Percentiles rank a stretch among this genome's conserved stretches.
Conservation (phyloP, 2,888 invertebrate genomes). For the Euproctis similis region DNA sequence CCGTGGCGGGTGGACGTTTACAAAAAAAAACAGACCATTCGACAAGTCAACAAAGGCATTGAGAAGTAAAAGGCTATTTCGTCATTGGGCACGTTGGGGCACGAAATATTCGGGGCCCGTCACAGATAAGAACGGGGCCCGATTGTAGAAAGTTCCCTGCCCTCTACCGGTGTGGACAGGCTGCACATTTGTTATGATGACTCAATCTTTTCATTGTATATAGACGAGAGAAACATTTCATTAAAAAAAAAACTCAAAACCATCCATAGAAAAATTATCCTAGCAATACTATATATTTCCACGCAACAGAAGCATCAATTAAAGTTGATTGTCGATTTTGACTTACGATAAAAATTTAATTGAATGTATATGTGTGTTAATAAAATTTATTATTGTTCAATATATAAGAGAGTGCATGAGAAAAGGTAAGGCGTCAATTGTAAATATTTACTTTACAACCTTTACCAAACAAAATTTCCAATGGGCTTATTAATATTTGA, state of each 20-base stretch:
- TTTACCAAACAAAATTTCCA: conserved; percentile 38
- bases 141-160: conserved; percentile 62
- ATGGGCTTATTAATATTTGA: conserved; percentile 37
- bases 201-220: conserved; percentile 70
- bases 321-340: conserved; percentile 56
- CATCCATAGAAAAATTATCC: conserved; percentile 36
- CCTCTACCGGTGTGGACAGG: conserved; percentile 43
- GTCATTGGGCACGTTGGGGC: conserved; percentile 57
- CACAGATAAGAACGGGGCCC: conserved; percentile 66
- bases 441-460: conserved; percentile 47
- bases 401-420: conserved; percentile 56
- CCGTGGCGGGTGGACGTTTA: conserved; percentile 51
- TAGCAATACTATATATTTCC: conserved; percentile 42
- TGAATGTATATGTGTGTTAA: conserved; percentile 69
- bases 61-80: conserved; percentile 64
- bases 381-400: conserved; percentile 64
- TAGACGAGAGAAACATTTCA: conserved; percentile 41
- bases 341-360: conserved; percentile 51
- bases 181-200: conserved; percentile 73
- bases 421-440: conserved; percentile 45
- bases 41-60: conserved; percentile 65
- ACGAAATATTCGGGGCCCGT: conserved; percentile 62
- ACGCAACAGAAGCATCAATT: conserved; percentile 68
- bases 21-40: conserved; percentile 63
- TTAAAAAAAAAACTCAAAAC: no score